Conservation (phyloP, 2,888 invertebrate species). For the Synergus laeviventris region DNA sequence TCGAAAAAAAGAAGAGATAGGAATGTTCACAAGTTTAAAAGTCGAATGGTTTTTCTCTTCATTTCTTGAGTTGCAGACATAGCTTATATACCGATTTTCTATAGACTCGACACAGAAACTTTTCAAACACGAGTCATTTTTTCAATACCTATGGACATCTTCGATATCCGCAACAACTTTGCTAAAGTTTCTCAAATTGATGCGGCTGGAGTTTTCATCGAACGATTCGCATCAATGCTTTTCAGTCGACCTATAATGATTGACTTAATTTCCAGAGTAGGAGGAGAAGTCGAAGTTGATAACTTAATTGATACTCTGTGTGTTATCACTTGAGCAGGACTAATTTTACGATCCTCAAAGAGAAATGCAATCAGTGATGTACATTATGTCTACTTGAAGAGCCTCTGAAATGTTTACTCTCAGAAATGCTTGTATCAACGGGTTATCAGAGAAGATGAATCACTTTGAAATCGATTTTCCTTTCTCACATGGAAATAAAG, state of each 20-base stretch:
- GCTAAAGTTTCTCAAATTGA: conserved; percentile 28
- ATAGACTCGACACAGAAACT: background rate
- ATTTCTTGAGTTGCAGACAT: conserved; percentile 10
- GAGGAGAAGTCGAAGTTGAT: conserved; percentile 11
- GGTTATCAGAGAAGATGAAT: background rate
- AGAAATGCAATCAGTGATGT: background rate
- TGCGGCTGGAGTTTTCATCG: conserved; percentile 20
- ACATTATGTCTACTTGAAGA: background rate
- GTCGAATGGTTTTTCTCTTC: conserved; percentile 47
- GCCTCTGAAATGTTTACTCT: background rate
- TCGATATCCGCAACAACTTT: conserved; percentile 12
- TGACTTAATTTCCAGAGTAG: conserved; percentile 11
- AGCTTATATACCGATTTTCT: conserved; percentile 4
- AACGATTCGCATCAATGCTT: conserved; percentile 17
- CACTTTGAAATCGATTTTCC: background rate
- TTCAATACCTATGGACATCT: background rate
- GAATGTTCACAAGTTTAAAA: conserved; percentile 53
- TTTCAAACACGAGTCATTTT: background rate
- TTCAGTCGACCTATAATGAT: background rate
- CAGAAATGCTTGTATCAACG: background rate
- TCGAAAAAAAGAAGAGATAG: conserved; percentile 8
- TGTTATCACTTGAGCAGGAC: conserved; percentile 16
- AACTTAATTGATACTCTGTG: conserved; percentile 23
- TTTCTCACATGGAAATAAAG: background rate
- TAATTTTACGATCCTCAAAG: conserved; percentile 24